Percentiles rank a stretch among this genome's conserved stretches.
Evolutionary conservation across 2,113 vertebrate species (phyloP).

Genomic region (Carlito syrichta): DNA sequence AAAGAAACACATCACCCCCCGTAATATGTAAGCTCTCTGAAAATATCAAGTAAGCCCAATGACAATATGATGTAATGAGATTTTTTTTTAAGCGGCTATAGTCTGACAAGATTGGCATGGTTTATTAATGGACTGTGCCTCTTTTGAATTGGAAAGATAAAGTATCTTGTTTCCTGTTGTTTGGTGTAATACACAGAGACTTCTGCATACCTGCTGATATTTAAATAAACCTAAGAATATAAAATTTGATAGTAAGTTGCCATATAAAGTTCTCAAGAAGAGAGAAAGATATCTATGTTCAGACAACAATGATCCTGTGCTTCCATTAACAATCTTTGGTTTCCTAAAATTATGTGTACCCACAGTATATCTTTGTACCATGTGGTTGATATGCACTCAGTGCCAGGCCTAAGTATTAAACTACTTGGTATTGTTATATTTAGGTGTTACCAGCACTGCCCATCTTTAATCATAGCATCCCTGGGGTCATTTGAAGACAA

Average conservation of each 20-base stretch:
- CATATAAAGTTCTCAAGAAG: not conserved
- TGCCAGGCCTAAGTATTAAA: not conserved
- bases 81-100: constrained; percentile 4
- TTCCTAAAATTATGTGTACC: not conserved
- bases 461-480: not conserved
- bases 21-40: not conserved
- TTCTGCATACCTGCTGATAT: constrained; percentile 21
- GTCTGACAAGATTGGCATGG: constrained; percentile 53
- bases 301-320: not conserved
- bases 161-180: constrained; percentile 24
- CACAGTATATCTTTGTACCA: not conserved
- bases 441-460: not conserved
- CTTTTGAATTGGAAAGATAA: constrained; percentile 28
- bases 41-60: constrained; percentile 37
- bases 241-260: not conserved
- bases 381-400: not conserved
- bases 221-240: constrained; percentile 29
- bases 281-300: not conserved
- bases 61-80: constrained; percentile 50
- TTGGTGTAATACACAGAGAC: not conserved
- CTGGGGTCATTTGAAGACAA: not conserved
- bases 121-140: constrained; percentile 53
- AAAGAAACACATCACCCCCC: not conserved
- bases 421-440: not conserved
- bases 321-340: not conserved